A percentile compares a stretch with the other conserved stretches of the same genome.
Evolutionary conservation across 2,888 invertebrate genomes (phyloP).

Genomic region (Acrocyrtus sp.): DNA sequence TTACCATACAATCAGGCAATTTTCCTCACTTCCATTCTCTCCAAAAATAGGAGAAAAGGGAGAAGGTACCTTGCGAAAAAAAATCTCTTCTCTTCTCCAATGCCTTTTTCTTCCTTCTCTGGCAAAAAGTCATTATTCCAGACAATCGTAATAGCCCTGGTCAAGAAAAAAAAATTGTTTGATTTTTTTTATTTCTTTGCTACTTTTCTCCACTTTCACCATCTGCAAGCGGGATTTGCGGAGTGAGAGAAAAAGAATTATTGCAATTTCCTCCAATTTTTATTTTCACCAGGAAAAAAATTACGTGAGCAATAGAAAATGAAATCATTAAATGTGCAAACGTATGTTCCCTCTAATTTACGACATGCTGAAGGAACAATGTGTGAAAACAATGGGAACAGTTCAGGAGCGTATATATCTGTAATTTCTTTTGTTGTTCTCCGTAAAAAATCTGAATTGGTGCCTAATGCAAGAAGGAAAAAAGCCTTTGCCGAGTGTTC

Average conservation of each 20-base stretch:
- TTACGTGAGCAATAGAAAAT: not conserved
- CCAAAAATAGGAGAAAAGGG: not conserved
- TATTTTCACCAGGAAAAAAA: not conserved
- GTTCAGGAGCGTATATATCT: too few species aligned
- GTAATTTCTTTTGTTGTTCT: too few species aligned
- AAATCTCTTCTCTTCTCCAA: not conserved
- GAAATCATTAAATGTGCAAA: slow-evolving; percentile 60
- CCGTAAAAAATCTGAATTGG: too few species aligned
- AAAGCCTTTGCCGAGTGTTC: too few species aligned
- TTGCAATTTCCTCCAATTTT: slow-evolving; percentile 4
- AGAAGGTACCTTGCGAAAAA: not conserved
- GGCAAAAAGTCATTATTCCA: too few species aligned
- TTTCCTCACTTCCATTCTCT: not conserved
- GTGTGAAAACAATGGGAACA: too few species aligned
- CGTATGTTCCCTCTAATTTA: slow-evolving; percentile 58
- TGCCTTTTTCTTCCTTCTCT: slow-evolving; percentile 4
- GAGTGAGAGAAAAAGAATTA: slow-evolving; percentile 6
- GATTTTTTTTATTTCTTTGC: not conserved
- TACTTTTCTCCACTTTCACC: too few species aligned
- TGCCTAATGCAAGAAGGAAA: slow-evolving; percentile 35
- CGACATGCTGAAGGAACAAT: slow-evolving; percentile 20
- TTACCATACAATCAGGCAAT: not conserved
- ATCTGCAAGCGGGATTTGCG: too few species aligned
- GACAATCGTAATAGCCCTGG: too few species aligned
- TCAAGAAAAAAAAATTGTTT: not conserved